phyloP scores from a whole-genome alignment of 2,888 invertebrate species.

The Merodon equestris region DNA sequence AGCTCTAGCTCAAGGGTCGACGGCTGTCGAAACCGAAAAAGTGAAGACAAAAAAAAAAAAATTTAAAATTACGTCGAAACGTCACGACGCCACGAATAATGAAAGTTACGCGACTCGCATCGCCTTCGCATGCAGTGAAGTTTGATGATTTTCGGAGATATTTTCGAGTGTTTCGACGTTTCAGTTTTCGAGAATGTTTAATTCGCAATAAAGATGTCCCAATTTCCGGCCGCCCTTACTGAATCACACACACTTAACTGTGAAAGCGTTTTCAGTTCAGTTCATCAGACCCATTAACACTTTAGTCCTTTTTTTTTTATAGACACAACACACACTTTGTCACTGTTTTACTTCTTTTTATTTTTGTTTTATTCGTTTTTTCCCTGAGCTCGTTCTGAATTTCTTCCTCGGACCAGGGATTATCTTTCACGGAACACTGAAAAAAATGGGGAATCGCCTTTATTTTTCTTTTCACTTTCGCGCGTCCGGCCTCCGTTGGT shows the following conservation, averaged over 20 bases:
- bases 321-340: conserved; percentile 17
- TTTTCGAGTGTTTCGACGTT: background rate
- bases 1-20: conserved; percentile 44
- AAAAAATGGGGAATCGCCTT: conserved; percentile 25
- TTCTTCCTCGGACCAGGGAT: conserved; percentile 8
- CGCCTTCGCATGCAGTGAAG: background rate
- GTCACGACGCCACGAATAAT: conserved; percentile 8
- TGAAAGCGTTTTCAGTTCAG: too few species aligned
- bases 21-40: conserved; percentile 18
- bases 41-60: conserved; percentile 12
- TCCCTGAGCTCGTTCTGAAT: too few species aligned
- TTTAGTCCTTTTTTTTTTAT: background rate
- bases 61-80: conserved; percentile 25
- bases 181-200: too few species aligned
- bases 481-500: conserved; percentile 62
- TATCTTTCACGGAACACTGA: conserved; percentile 23
- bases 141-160: background rate
- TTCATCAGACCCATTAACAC: background rate
- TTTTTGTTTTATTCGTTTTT: too few species aligned
- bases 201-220: too few species aligned
- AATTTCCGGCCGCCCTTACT: too few species aligned
- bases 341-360: conserved; percentile 18
- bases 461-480: conserved; percentile 50
- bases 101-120: conserved; percentile 8
- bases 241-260: too few species aligned